Percentiles rank a stretch among this genome's conserved stretches.
Conservation (phyloP, 2,888 invertebrate species). For the Chaitophorus viminalis region DNA sequence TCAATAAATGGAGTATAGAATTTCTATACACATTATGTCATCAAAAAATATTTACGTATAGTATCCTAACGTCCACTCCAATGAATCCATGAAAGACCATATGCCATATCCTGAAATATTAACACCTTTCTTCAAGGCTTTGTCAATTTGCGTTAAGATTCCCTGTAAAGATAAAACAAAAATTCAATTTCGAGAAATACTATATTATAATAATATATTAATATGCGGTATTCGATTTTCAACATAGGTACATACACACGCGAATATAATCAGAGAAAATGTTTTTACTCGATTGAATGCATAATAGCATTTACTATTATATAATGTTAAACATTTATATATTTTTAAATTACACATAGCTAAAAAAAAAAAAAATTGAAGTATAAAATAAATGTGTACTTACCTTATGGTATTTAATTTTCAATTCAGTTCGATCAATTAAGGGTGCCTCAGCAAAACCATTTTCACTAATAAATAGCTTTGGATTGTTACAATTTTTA, state of each 20-base stretch:
- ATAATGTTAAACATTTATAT: too few species aligned
- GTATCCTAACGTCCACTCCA: neutral
- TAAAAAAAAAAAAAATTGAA: too few species aligned
- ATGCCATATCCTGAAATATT: neutral
- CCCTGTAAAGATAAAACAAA: neutral
- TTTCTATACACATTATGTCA: neutral
- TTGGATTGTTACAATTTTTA: neutral
- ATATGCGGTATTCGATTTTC: too few species aligned
- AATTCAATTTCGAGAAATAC: neutral
- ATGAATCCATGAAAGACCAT: slow-evolving; percentile 29
- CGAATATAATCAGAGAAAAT: too few species aligned
- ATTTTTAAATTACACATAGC: too few species aligned
- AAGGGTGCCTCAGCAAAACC: neutral
- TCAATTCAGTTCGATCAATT: neutral
- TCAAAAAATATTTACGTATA: neutral
- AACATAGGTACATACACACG: too few species aligned
- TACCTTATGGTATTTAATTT: slow-evolving; percentile 17
- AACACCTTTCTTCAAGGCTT: neutral
- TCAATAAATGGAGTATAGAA: too few species aligned
- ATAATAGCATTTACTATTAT: too few species aligned
- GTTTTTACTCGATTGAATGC: too few species aligned
- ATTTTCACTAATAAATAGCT: slow-evolving; percentile 13
- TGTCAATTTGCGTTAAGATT: neutral
- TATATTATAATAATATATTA: too few species aligned
- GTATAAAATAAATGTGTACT: neutral